Conservation (phyloP, 1,140 invertebrate genomes). For the Dendrolimus kikuchii region DNA sequence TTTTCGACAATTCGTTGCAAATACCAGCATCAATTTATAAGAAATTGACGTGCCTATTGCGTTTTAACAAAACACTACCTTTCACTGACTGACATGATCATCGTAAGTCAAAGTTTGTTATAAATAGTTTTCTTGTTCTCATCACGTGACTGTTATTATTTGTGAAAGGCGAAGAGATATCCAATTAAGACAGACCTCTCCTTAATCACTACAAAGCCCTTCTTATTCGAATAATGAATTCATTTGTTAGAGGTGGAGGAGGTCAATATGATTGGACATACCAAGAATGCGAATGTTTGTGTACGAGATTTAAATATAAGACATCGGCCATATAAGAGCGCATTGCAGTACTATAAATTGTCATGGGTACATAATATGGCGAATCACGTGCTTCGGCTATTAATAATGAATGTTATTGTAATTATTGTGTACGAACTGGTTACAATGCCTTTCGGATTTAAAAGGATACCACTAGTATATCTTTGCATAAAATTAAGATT, state of each 20-base stretch:
- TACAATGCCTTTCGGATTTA: too few relatives aligned
- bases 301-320: too few relatives aligned
- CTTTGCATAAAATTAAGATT: too few relatives aligned
- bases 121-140: conserved; percentile 17
- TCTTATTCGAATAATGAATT: background rate
- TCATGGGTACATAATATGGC: conserved; percentile 5
- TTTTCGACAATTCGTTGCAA: too few relatives aligned
- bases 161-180: conserved; percentile 34
- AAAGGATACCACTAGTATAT: too few relatives aligned
- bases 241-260: too few relatives aligned
- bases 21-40: too few relatives aligned
- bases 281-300: too few relatives aligned
- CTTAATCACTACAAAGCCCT: conserved; percentile 9
- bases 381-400: conserved; percentile 11
- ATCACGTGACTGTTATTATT: conserved; percentile 34
- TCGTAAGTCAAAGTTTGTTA: conserved; percentile 6
- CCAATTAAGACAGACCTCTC: conserved; percentile 19
- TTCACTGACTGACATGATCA: conserved; percentile 8
- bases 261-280: too few relatives aligned
- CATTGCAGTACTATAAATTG: background rate
- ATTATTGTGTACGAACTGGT: background rate
- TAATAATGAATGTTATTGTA: conserved; percentile 3
- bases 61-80: conserved; percentile 7
- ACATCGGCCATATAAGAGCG: too few relatives aligned
- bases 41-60: background rate